Percentiles rank a stretch among this genome's conserved stretches.
Evolutionary conservation across 2,113 vertebrate species (phyloP).

Genomic region (Laticauda laticaudata): DNA sequence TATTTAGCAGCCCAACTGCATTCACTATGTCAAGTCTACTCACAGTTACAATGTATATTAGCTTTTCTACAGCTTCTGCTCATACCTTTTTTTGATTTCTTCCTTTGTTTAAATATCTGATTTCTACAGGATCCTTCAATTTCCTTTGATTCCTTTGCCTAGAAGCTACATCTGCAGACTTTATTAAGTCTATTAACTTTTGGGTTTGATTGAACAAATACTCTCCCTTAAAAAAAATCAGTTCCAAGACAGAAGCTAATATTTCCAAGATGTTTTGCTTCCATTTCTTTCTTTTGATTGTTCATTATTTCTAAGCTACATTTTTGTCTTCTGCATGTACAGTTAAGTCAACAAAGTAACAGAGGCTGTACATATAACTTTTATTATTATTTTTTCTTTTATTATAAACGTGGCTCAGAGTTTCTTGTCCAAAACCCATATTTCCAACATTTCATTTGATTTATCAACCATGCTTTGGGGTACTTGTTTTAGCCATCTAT

Average conservation of each 20-base stretch:
- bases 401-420: not conserved
- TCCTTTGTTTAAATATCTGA: not conserved
- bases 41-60: not conserved
- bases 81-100: not conserved
- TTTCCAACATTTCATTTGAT: not conserved
- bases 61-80: not conserved
- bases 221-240: not conserved
- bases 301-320: not conserved
- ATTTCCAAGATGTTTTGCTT: not conserved
- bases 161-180: not conserved
- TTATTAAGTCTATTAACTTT: not conserved
- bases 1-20: not conserved
- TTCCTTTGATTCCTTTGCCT: not conserved
- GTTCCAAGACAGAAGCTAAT: not conserved
- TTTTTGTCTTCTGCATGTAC: not conserved
- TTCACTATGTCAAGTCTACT: not conserved
- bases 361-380: not conserved
- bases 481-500: not conserved
- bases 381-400: not conserved
- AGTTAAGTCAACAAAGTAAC: not conserved
- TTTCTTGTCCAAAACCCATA: not conserved
- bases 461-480: not conserved
- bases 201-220: not conserved
- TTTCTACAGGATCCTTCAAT: not conserved
- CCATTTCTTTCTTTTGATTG: not conserved